These are phyloP conservation scores for Caenorhabditis sp. DNA, from an alignment of 2,888 invertebrate species.

Conservation along the genomic window DNA sequence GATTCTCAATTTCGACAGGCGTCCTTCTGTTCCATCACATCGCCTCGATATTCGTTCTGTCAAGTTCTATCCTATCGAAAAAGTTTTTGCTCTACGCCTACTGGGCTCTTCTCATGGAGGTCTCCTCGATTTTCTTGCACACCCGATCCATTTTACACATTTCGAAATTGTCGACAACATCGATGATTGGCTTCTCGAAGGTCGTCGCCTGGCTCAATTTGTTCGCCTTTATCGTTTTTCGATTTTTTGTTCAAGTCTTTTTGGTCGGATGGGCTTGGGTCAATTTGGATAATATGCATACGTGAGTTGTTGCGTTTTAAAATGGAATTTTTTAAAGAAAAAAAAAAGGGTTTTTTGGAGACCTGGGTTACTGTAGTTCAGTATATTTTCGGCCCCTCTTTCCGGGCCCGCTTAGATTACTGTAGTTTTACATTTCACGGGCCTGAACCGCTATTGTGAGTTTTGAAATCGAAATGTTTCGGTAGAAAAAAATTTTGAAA, in stretches of 20 bases:
- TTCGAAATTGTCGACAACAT: constrained; percentile 42
- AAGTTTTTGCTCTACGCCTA: constrained; percentile 54
- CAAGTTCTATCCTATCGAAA: constrained; percentile 42
- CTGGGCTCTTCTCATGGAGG: constrained; percentile 56
- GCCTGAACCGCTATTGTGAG: no score
- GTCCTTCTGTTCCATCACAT: constrained; percentile 53
- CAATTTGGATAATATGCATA: constrained; percentile 49
- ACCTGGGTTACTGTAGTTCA: no score
- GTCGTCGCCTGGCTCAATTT: constrained; percentile 39
- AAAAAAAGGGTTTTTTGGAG: background rate
- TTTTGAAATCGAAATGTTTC: no score
- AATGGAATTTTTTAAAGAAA: background rate
- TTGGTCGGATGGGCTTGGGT: constrained; percentile 48
- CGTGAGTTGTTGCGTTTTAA: constrained; percentile 27
- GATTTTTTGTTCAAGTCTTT: constrained; percentile 49
- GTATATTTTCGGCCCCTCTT: no score
- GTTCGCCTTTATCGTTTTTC: constrained; percentile 47
- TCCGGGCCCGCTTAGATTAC: no score
- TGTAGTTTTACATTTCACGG: no score
- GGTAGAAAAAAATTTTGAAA: no score
- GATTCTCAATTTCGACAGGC: constrained; percentile 51
- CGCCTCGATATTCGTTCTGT: constrained; percentile 47
- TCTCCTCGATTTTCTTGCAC: constrained; percentile 51
- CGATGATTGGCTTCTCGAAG: constrained; percentile 47
- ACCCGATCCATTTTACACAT: constrained; percentile 47